Evolutionary conservation across 2,888 invertebrate genomes (phyloP).

Genomic region (Leptopterna dolabrata): DNA sequence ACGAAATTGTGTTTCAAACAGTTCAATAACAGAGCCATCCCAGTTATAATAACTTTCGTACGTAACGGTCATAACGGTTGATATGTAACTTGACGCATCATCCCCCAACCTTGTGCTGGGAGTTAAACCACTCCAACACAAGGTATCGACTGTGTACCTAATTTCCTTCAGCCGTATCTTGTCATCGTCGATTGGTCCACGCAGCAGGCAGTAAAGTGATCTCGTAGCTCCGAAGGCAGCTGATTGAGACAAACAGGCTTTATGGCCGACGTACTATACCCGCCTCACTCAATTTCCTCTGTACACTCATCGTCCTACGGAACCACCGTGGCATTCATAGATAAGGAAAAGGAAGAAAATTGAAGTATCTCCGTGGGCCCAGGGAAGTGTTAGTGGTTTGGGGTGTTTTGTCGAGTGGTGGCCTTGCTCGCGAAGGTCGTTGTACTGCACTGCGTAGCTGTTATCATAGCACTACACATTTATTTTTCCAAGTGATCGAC

Average conservation of each 20-base stretch:
- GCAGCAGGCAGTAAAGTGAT: neutral
- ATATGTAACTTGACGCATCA: neutral
- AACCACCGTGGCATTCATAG: neutral
- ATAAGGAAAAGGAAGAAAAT: conserved; percentile 13
- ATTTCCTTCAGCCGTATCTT: neutral
- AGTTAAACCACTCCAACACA: neutral
- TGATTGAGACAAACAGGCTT: conserved; percentile 35
- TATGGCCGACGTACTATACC: conserved; percentile 20
- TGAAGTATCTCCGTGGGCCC: neutral
- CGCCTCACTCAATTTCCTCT: conserved; percentile 32
- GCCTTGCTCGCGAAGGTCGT: too few relatives aligned
- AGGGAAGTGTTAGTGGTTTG: neutral
- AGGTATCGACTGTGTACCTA: neutral
- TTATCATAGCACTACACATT: too few relatives aligned
- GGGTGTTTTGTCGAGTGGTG: neutral
- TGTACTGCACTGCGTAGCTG: too few relatives aligned
- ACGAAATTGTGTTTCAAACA: too few relatives aligned
- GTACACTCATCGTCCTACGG: conserved; percentile 12
- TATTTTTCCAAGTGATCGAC: too few relatives aligned
- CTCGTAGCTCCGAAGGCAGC: neutral
- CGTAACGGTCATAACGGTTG: neutral
- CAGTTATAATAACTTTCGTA: too few relatives aligned
- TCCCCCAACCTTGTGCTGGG: neutral
- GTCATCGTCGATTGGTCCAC: neutral
- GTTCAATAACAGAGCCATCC: too few relatives aligned